Conservation (phyloP, 2,888 invertebrate genomes). For the Dicyrtomina minuta region DNA sequence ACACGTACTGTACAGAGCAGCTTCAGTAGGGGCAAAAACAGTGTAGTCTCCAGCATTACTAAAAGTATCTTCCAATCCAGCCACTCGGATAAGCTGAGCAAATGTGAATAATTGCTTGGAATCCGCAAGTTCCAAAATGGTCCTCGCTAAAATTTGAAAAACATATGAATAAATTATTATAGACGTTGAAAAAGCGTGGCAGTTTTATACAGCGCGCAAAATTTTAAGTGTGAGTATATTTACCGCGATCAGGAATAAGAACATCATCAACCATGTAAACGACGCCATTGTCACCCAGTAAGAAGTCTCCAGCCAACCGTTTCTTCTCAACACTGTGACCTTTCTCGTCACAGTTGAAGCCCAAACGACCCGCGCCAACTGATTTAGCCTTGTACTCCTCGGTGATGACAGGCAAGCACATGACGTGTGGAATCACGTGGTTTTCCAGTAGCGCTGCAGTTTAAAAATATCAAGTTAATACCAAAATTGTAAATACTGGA, state of each 20-base stretch:
- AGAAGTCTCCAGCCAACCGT: conserved; percentile 56
- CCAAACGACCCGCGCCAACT: conserved; percentile 56
- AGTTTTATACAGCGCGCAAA: too few species aligned
- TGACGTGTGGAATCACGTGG: conserved; percentile 58
- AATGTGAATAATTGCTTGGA: conserved; percentile 57
- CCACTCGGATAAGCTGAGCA: conserved; percentile 57
- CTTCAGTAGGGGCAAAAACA: conserved; percentile 60
- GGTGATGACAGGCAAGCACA: conserved; percentile 59
- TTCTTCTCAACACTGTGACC: conserved; percentile 58
- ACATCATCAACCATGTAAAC: conserved; percentile 59
- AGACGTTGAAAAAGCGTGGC: too few species aligned
- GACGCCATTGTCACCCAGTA: conserved; percentile 59
- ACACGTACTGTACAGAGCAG: conserved; percentile 58
- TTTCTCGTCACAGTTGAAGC: conserved; percentile 58
- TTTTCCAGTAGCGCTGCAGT: conserved; percentile 58
- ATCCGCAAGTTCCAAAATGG: conserved; percentile 57
- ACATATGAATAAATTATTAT: not conserved
- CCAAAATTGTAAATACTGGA: too few species aligned
- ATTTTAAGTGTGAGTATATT: too few species aligned
- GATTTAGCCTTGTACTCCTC: conserved; percentile 58
- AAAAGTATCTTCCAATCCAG: conserved; percentile 58
- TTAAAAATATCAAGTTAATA: conserved; percentile 10
- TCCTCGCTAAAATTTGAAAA: conserved; percentile 56
- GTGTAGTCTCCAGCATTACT: conserved; percentile 58
- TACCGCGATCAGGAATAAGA: conserved; percentile 59